phyloP scores from a whole-genome alignment of 2,797 vertebrate genomes.

The Acanthornis magna region DNA sequence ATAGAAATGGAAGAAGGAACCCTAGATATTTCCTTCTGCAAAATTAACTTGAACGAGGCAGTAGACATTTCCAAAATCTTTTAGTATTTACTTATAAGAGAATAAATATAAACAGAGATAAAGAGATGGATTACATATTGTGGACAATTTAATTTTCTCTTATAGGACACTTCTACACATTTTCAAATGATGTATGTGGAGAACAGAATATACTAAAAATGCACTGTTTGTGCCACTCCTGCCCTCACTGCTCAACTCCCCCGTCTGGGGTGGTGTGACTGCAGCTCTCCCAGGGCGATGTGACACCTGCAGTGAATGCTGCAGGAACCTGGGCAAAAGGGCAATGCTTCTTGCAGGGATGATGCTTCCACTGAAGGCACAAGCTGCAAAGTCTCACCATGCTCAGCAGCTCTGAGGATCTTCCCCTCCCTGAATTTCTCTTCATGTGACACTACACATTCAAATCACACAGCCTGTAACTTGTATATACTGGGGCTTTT shows the following conservation, averaged over 20 bases:
- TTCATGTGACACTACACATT: background rate
- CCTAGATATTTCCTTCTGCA: background rate
- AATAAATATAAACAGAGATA: background rate
- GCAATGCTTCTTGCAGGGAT: background rate
- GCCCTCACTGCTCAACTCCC: background rate
- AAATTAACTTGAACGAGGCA: background rate
- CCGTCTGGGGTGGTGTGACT: background rate
- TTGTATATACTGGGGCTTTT: fast-evolving
- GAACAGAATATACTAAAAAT: background rate
- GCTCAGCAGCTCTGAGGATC: background rate
- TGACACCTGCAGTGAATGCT: background rate
- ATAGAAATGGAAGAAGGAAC: background rate
- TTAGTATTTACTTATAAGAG: background rate
- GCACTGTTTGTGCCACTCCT: background rate
- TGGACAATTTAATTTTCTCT: background rate
- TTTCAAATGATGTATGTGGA: background rate
- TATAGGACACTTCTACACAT: background rate
- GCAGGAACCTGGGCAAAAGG: background rate
- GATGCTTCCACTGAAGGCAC: background rate
- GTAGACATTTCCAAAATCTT: background rate
- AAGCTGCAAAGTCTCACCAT: background rate
- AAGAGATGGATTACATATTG: background rate
- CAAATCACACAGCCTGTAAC: background rate
- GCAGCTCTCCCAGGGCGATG: background rate
- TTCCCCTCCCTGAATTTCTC: background rate